Conservation (phyloP, 2,113 vertebrate genomes). For the Seriola quinqueradiata region DNA sequence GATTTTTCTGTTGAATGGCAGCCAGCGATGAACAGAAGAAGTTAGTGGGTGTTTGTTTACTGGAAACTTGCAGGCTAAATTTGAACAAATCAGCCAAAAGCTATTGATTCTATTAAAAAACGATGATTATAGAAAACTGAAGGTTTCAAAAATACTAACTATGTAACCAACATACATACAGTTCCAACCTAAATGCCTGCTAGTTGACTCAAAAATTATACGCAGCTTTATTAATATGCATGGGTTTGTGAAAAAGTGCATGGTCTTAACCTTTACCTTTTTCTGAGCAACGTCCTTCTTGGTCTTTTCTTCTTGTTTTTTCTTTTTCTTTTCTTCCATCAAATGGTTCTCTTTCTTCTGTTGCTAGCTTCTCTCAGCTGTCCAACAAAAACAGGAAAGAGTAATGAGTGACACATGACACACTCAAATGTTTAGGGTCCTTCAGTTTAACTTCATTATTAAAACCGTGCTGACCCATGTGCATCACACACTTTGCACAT, state of each 20-base stretch:
- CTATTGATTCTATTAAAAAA: conserved; percentile 7
- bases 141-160: neutral
- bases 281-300: conserved; percentile 97
- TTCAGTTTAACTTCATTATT: neutral
- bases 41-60: conserved; percentile 1
- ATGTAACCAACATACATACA: neutral
- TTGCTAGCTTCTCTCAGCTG: conserved; percentile 91
- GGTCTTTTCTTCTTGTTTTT: conserved; percentile 98
- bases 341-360: conserved; percentile 96
- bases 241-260: neutral
- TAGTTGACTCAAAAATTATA: neutral
- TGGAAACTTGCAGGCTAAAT: neutral
- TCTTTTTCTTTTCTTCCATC: conserved; percentile 99
- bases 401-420: conserved; percentile 6
- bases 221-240: neutral
- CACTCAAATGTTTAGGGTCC: neutral
- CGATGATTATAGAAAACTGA: neutral
- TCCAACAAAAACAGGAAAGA: conserved; percentile 56
- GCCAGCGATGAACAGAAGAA: neutral
- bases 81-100: neutral
- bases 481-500: neutral
- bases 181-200: neutral
- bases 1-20: neutral
- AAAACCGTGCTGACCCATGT: neutral
- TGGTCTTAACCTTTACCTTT: conserved; percentile 85